A percentile compares a stretch with the other conserved stretches of the same genome.
phyloP scores from a whole-genome alignment of 2,113 vertebrate genomes.

The Centropus bengalensis region DNA sequence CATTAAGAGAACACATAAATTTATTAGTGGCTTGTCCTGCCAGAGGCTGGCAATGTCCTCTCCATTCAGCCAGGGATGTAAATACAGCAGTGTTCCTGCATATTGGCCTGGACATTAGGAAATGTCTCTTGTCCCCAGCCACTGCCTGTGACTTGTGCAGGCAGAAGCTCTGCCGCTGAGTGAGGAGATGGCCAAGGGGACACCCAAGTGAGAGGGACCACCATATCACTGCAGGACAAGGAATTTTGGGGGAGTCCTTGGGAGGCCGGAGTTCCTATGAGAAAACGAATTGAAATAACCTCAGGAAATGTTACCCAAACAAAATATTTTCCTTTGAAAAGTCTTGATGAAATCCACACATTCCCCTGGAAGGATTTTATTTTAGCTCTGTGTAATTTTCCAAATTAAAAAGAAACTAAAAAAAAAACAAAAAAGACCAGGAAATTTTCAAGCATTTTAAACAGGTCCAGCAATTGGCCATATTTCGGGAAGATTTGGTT shows the following conservation, averaged over 20 bases:
- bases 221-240: not conserved
- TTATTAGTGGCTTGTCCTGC: not conserved
- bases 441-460: not conserved
- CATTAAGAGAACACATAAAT: not conserved
- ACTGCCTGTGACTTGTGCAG: not conserved
- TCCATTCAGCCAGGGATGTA: not conserved
- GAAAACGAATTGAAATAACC: not conserved
- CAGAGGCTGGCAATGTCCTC: not conserved
- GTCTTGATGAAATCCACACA: not conserved
- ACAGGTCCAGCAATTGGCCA: not conserved
- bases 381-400: not conserved
- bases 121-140: not conserved
- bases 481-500: not conserved
- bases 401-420: not conserved
- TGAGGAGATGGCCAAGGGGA: not conserved
- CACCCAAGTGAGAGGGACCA: not conserved
- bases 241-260: not conserved
- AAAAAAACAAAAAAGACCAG: not conserved
- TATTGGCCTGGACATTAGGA: not conserved
- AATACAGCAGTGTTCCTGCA: not conserved
- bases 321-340: not conserved
- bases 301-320: not conserved
- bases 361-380: not conserved
- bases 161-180: not conserved
- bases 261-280: not conserved